Evolutionary conservation across 2,888 invertebrate genomes (phyloP), one percentile per base, ranked within the genome.

Genomic region (Rhorus exstirpatorius): DNA sequence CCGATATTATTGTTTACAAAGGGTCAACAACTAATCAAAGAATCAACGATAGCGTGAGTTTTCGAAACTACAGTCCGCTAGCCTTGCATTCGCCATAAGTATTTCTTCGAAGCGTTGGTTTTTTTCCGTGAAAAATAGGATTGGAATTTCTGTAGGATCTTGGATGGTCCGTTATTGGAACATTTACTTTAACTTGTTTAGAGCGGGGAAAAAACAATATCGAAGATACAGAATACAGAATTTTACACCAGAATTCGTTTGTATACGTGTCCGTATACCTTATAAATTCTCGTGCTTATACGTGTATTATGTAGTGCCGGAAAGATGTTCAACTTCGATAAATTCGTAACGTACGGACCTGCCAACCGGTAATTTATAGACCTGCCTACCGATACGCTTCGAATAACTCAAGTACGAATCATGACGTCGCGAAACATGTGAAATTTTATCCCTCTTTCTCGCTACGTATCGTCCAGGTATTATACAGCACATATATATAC

Each of bases 351-450:
- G 81, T 84, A 83, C 84, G 83, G 77, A 82, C 83, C 85, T 85
- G 85, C 85, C 85, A 85, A 85, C 83, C 77, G 74, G 83, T 85
- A 84, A 85, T 85, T 85, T 85, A 85, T 85, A 80, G 81, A 84
- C 79, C 81, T 85, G 84, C 83, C 83, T 79, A 82, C 77, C 85
- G 84, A 85, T 85, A 85, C 84, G 85, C 85, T 84, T 83, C 83
- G 83, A 83, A 84, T 84, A 80, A 75, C 82, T 85, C 79, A 85
- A 85, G 80, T 84, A 83, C 81, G 83, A 77, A 79, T 82, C 78
- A 83, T 79, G 78, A 82, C 82, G 79, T 82, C 75, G 79, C 75
- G 75, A 79, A 82, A 82, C 82, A 75, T 76, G 82, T 71, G 82
- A n/a, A 79, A 49, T 79, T 82, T 44, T 51, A 44, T 77, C 79